A percentile compares a stretch with the other conserved stretches of the same genome.
phyloP scores from a whole-genome alignment of 2,113 vertebrate species.

The Rhombomys opimus region DNA sequence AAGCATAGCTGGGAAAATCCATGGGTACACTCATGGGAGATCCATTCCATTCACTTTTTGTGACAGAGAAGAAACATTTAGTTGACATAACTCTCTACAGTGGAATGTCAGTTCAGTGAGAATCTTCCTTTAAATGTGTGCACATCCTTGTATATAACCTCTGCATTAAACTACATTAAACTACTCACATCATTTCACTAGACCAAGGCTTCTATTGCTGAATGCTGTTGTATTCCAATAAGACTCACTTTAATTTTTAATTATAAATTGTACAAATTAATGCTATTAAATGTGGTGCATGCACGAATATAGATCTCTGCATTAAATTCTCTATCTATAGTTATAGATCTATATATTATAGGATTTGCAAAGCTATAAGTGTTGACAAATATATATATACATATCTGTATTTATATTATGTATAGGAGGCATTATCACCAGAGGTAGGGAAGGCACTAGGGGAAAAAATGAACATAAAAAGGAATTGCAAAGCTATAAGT shows the following conservation, averaged over 20 bases:
- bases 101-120: background rate
- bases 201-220: background rate
- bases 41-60: background rate
- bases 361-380: no score
- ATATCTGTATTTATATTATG: no score
- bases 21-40: background rate
- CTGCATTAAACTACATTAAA: background rate
- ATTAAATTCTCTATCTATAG: no score
- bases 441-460: no score
- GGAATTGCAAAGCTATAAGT: no score
- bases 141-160: background rate
- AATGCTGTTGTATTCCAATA: background rate
- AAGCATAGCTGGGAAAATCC: background rate
- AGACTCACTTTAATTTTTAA: background rate
- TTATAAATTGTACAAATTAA: background rate
- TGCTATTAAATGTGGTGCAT: no score
- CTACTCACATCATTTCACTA: background rate
- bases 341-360: no score
- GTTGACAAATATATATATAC: no score
- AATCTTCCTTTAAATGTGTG: background rate
- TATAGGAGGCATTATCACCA: no score
- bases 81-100: background rate
- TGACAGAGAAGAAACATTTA: background rate
- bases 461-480: no score
- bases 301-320: no score